A percentile compares a stretch with the other conserved stretches of the same genome.
Conservation (phyloP, 2,797 vertebrate species). For the Vespertilio murinus region DNA sequence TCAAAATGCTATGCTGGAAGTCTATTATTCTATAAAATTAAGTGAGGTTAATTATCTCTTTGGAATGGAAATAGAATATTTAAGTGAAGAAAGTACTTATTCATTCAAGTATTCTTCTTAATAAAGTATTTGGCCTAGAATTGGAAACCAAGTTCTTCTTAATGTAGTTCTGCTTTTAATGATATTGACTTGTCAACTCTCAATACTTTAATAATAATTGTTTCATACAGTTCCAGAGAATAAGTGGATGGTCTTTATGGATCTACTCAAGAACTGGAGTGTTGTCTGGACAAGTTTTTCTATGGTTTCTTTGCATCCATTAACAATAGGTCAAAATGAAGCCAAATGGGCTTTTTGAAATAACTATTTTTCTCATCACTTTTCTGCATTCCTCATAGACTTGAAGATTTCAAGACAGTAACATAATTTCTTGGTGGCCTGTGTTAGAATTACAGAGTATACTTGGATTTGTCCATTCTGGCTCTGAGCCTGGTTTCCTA, state of each 20-base stretch:
- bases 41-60: not conserved
- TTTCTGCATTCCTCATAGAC: not conserved
- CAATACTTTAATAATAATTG: not conserved
- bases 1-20: not conserved
- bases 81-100: not conserved
- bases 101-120: slow-evolving; percentile 2
- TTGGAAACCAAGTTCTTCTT: not conserved
- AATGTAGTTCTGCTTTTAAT: not conserved
- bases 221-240: not conserved
- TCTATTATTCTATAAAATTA: not conserved
- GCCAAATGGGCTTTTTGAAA: not conserved
- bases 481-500: not conserved
- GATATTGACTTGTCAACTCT: not conserved
- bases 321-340: not conserved
- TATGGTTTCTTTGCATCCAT: not conserved
- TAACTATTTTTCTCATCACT: not conserved
- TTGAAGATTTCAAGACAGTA: not conserved
- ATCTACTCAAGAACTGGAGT: not conserved
- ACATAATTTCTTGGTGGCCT: not conserved
- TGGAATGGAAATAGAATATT: not conserved
- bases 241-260: not conserved
- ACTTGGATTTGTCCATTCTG: not conserved
- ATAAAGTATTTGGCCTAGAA: not conserved
- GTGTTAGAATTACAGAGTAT: not conserved
- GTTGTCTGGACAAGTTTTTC: not conserved